Evolutionary conservation across 2,113 vertebrate species (phyloP), one percentile per base, ranked within the genome.

Genomic region (Toxotes jaculatrix): DNA sequence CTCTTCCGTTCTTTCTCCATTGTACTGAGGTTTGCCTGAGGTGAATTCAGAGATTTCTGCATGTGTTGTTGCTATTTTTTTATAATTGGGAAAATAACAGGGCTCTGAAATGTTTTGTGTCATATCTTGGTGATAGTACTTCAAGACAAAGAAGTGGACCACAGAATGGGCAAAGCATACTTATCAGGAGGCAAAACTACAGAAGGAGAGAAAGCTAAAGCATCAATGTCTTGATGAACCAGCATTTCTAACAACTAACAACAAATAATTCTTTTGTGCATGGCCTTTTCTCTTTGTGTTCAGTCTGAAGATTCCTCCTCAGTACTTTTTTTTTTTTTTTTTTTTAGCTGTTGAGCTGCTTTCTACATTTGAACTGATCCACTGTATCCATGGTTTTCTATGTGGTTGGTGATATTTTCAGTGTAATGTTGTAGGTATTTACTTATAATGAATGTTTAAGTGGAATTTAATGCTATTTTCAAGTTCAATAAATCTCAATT

Each of bases 401-500:
- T 92, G 90, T 93, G 91, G 82, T 88, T 92, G 91, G 87, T 92
- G 90, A 93, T 86, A 66, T 86, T 92, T 87, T 91, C 83, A 89
- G 72, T 67, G 32, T 86, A 89, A 89, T 90, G 85, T 84, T 92
- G 83, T 84, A 90, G 85, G 4, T 55, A 72, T 87, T 68, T 71
- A 83, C 87, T 55, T 85, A 56, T 13, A 11, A 83, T 74, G 71
- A 89, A 73, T 88, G 83, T 80, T n/a, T 82, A 87, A 81, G 61
- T 34, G 87, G 91, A 19, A 64, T 86, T 88, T 68, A 53, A 89
- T 86, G 88, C 83, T 47, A 80, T 88, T 94, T 91, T 81, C 86
- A 92, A 93, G 67, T 92, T 93, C 76, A 94, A 94, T 94, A 94
- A 95, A 95, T 91, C 83, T 83, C 34, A 42, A 8, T n/a, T 75